Conservation (phyloP, 2,113 vertebrate genomes). For the Baryphthengus martii region DNA sequence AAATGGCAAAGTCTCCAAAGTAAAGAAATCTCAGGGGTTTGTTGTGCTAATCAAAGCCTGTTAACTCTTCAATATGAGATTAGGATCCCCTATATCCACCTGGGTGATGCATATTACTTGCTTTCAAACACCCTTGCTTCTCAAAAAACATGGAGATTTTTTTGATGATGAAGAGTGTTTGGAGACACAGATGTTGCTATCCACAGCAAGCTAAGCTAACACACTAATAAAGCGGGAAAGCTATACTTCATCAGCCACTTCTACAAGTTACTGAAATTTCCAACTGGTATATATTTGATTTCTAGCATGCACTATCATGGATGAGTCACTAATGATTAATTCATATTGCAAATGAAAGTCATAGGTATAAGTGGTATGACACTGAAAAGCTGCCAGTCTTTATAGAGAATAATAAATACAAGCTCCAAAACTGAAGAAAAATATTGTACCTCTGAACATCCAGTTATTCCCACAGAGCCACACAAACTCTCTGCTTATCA, state of each 20-base stretch:
- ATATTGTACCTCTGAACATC: not conserved
- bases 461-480: not conserved
- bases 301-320: too few species aligned
- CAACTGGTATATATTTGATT: too few species aligned
- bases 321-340: not conserved
- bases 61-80: not conserved
- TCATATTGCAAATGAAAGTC: not conserved
- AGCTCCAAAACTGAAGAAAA: not conserved
- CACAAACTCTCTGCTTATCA: not conserved
- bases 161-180: not conserved
- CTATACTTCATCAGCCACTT: not conserved
- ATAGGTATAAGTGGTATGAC: not conserved
- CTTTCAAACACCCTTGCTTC: not conserved
- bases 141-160: not conserved
- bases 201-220: not conserved
- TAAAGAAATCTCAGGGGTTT: not conserved
- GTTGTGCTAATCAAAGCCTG: not conserved
- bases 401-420: not conserved
- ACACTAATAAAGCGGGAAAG: accelerated
- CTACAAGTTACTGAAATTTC: not conserved
- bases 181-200: not conserved
- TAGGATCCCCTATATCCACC: not conserved
- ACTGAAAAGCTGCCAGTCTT: not conserved
- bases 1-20: not conserved
- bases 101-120: not conserved